Percentiles rank a stretch among this genome's conserved stretches.
These are phyloP conservation scores for Dascyllus trimaculatus DNA, from an alignment of 2,113 vertebrate genomes.

Conservation along the genomic window DNA sequence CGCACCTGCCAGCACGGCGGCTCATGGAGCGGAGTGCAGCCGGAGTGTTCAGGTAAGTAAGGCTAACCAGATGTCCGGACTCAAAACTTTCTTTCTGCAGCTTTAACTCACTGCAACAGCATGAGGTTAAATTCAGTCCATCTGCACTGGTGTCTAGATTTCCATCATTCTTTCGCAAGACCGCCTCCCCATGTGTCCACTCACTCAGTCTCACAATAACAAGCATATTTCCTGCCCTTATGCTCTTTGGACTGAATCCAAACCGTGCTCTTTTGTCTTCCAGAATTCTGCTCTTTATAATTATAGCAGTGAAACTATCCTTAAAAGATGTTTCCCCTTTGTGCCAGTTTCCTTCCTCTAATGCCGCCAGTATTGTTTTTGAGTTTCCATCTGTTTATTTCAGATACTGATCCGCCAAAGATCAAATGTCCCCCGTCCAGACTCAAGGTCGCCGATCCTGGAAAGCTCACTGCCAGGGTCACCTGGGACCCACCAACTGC, in stretches of 20 bases:
- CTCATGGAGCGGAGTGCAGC: constrained; percentile 91
- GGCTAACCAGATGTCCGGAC: neutral
- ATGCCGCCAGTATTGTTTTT: constrained; percentile 1
- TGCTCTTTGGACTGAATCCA: constrained; percentile 35
- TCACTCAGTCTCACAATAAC: constrained; percentile 25
- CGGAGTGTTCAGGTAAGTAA: constrained; percentile 87
- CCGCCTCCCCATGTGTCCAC: neutral
- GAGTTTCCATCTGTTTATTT: constrained; percentile 44
- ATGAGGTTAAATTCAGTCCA: constrained; percentile 8
- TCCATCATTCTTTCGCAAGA: constrained; percentile 28
- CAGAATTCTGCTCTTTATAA: constrained; percentile 1
- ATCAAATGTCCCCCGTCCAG: constrained; percentile 93
- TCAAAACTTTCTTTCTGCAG: neutral
- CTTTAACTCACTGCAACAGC: constrained; percentile 5
- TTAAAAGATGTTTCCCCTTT: neutral
- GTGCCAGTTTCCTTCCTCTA: constrained; percentile 20
- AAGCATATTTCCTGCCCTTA: constrained; percentile 50
- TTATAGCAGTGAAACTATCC: neutral
- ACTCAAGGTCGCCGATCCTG: constrained; percentile 92
- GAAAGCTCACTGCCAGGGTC: constrained; percentile 89
- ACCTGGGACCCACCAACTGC: constrained; percentile 92
- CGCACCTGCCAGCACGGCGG: constrained; percentile 90
- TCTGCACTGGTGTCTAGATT: constrained; percentile 27
- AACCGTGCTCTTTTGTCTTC: neutral
- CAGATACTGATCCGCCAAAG: constrained; percentile 95